Base-by-base conservation (phyloP, 2,888 invertebrate genomes). In the Hyalella azteca region DNA sequence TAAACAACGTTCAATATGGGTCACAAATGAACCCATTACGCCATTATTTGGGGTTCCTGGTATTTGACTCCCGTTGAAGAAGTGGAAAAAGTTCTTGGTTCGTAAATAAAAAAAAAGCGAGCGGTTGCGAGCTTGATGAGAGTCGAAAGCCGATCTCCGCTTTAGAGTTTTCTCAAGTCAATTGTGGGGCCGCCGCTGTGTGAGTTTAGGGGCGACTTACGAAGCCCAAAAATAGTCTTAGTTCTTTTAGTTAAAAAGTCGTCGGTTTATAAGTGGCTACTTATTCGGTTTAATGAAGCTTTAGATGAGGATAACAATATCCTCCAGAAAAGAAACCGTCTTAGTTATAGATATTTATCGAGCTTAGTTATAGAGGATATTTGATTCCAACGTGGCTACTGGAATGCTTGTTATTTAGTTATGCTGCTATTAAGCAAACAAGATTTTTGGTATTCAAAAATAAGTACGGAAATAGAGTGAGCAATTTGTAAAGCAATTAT, bases 251-350 rank as follows among this genome's bases (percentile, higher is more conserved):
- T 32, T 66, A 36, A 66, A 54, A 36, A 66, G 66, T 66, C 66
- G 66, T 66, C 66, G 66, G 36, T 66, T 66, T 66, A 66, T 66
- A n/a, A 66, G 66, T 36, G 66, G 19, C n/a, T n/a, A n/a, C n/a
- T 66, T 66, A 66, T 66, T 66, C 66, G 66, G 36, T 66, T 66
- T 66, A 66, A 36, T 36, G 66, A 66, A 66, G 66, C 66, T 66
- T 66, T 66, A 36, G 36, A 15, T 32, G n/a, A 66, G 66, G 36
- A 66, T 36, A n/a, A n/a, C n/a, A n/a, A n/a, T n/a, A 66, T 39
- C 66, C 66, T 66, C 32, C 66, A 36, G 66, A 66, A 66, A 32
- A 66, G 36, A 66, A 66, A 66, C n/a, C n/a, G 36, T 66, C 36
- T 66, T 36, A 66, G 29, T 66, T 66, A 66, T 19, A 36, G 32